These are phyloP conservation scores for Andrena fulva DNA, from an alignment of 2,888 invertebrate species.

Conservation along the genomic window DNA sequence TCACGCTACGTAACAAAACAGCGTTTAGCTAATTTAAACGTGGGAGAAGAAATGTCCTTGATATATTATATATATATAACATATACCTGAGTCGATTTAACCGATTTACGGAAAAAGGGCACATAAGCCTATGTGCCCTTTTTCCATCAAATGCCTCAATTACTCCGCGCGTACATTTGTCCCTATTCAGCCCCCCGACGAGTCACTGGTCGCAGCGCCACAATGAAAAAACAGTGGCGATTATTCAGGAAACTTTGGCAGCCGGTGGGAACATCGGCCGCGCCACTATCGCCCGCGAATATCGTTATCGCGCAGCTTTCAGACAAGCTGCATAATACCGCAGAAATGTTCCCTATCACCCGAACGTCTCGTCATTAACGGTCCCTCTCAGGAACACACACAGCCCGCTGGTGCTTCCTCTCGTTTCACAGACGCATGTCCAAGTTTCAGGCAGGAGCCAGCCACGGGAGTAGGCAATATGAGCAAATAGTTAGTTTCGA, in stretches of 20 bases:
- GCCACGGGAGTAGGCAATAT: slow-evolving; percentile 60
- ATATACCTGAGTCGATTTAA: too few relatives aligned
- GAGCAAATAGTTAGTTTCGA: slow-evolving; percentile 70
- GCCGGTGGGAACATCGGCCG: neutral
- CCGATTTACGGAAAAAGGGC: too few relatives aligned
- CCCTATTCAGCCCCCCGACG: neutral
- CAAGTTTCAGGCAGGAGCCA: slow-evolving; percentile 53
- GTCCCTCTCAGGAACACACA: slow-evolving; percentile 21
- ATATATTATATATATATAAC: too few relatives aligned
- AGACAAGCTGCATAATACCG: slow-evolving; percentile 20
- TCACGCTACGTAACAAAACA: too few relatives aligned
- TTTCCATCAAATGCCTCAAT: too few relatives aligned
- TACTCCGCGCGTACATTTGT: too few relatives aligned
- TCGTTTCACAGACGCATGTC: slow-evolving; percentile 26
- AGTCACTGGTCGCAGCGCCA: neutral
- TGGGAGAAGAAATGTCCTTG: too few relatives aligned
- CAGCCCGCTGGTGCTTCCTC: slow-evolving; percentile 22
- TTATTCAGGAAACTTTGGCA: neutral
- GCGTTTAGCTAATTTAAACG: too few relatives aligned
- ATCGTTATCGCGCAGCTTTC: neutral
- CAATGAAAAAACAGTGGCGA: neutral
- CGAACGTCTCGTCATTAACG: slow-evolving; percentile 42
- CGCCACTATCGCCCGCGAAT: neutral
- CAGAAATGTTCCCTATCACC: slow-evolving; percentile 30
- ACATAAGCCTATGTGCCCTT: too few relatives aligned